Evolutionary conservation across 2,113 vertebrate species (phyloP).

Genomic region (Colistium nudipinnis): DNA sequence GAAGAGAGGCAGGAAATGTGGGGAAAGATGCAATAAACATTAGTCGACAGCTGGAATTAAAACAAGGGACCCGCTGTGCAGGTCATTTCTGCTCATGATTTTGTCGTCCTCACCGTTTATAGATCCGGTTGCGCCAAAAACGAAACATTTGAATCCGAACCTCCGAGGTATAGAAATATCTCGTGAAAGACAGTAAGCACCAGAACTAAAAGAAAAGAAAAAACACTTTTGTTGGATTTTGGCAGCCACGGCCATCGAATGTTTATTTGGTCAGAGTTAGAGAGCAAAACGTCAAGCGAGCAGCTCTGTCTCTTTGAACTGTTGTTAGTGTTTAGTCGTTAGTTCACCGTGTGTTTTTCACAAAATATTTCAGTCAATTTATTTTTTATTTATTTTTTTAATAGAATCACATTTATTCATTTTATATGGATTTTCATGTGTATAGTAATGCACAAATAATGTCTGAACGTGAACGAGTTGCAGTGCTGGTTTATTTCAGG

Average conservation of each 20-base stretch:
- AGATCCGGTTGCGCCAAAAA: no score
- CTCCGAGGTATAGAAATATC: no score
- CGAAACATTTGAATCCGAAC: no score
- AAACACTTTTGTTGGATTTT: not conserved
- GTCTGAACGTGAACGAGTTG: constrained; percentile 33
- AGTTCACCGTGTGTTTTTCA: constrained; percentile 2
- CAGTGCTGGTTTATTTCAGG: constrained; percentile 54
- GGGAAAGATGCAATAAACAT: not conserved
- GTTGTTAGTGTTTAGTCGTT: constrained; percentile 12
- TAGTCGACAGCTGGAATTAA: no score
- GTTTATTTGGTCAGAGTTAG: constrained; percentile 5
- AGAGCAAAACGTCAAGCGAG: not conserved
- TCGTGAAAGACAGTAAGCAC: not conserved
- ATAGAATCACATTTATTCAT: constrained; percentile 15
- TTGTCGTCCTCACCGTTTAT: no score
- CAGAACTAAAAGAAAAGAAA: not conserved
- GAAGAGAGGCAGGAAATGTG: not conserved
- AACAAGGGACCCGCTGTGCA: no score
- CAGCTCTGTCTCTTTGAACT: not conserved
- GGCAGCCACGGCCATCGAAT: not conserved
- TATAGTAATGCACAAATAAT: constrained; percentile 33
- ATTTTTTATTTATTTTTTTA: no score
- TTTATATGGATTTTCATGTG: not conserved
- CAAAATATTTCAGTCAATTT: constrained; percentile 9
- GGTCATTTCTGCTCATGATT: no score